Base-by-base conservation (phyloP, 2,888 invertebrate species). In the Bruchidius siliquastri region DNA sequence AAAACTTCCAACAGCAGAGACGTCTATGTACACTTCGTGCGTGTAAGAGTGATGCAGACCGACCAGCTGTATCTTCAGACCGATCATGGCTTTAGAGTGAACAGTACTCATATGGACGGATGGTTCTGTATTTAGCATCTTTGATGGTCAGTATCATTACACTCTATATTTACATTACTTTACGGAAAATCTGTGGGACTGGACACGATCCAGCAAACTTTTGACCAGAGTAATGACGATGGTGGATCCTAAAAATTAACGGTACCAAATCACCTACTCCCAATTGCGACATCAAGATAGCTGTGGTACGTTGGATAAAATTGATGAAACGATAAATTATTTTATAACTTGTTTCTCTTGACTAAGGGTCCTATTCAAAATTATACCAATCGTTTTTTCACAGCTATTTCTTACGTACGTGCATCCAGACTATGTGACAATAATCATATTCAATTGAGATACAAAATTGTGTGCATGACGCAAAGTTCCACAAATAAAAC, bases 41-140 rank as follows among this genome's bases (percentile, higher is more conserved):
- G 83, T 83, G 83, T 82, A 80, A 82, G 82, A 84, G 82, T 84
- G 83, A 82, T 83, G 79, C 77, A 78, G 80, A 79, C 77, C 78
- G 81, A 76, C 83, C 83, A 84, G 79, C 79, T 77, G 78, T 77
- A 74, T 72, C 76, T 72, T 81, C 76, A 74, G 74, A 76, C 76
- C 79, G 76, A 79, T 76, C 73, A 72, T 78, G 77, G 77, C 79
- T 74, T 74, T 77, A 71, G 71, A 67, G 74, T 69, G 74, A 74
- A 73, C 77, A 80, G 76, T 78, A 82, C 75, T 76, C 73, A 76
- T 78, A 77, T 82, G 83, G 82, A 80, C 82, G 75, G 74, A 79
- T 81, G 80, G 80, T 79, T 79, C 79, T 79, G 79, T 83, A 83
- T 82, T 83, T 83, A 82, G 81, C 82, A 81, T 79, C 81, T 79